phyloP scores from a whole-genome alignment of 1,140 invertebrate genomes.

The Rhagoletis zephyria region DNA sequence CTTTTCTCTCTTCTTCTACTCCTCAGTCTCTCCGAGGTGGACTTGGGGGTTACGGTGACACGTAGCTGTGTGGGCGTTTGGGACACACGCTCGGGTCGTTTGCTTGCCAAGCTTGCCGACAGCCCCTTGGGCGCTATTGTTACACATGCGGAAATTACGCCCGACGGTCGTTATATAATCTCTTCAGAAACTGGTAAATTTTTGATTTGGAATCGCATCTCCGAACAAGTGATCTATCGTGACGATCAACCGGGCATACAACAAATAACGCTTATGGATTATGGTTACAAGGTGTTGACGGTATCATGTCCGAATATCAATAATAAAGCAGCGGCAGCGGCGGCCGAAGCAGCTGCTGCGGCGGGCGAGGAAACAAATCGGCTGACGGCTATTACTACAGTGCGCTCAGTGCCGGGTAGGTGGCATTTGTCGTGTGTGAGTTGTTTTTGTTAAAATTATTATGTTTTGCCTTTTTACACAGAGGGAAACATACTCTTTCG shows the following conservation, averaged over 20 bases:
- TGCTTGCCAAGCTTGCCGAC: conserved; percentile 89
- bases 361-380: conserved; percentile 74
- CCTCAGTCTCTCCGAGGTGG: conserved; percentile 81
- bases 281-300: conserved; percentile 87
- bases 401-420: conserved; percentile 82
- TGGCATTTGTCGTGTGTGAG: not conserved
- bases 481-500: conserved; percentile 84
- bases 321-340: conserved; percentile 71
- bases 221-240: conserved; percentile 87
- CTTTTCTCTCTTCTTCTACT: conserved; percentile 27
- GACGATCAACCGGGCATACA: conserved; percentile 88
- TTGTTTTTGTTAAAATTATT: not conserved
- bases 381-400: conserved; percentile 78
- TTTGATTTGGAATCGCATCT: conserved; percentile 91
- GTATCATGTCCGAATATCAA: conserved; percentile 80
- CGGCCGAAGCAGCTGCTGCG: conserved; percentile 42
- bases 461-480: conserved; percentile 62
- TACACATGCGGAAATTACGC: conserved; percentile 91
- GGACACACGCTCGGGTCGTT: conserved; percentile 89
- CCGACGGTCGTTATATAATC: conserved; percentile 87
- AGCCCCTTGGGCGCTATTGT: conserved; percentile 95
- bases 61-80: conserved; percentile 95
- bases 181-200: conserved; percentile 94
- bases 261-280: conserved; percentile 88
- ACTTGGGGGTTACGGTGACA: conserved; percentile 89